Percentiles rank a stretch among this genome's conserved stretches.
Evolutionary conservation across 2,113 vertebrate species (phyloP).

Genomic region (Hystrix cristata): DNA sequence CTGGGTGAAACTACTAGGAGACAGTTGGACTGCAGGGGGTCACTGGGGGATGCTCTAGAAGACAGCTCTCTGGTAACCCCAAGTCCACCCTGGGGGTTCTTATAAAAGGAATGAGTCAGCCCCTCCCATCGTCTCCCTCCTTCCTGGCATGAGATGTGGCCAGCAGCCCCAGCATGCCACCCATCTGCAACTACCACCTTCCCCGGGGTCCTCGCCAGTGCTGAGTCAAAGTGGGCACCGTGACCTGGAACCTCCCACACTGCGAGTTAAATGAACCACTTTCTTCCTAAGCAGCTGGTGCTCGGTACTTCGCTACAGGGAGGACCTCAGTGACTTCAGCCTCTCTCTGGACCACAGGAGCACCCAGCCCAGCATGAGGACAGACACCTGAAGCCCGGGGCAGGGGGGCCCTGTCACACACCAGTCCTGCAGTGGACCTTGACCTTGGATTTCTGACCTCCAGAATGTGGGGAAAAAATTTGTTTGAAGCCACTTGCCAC

Average conservation of each 20-base stretch:
- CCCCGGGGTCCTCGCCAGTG: background rate
- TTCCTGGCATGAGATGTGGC: background rate
- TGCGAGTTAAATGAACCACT: background rate
- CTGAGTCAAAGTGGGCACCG: background rate
- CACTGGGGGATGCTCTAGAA: background rate
- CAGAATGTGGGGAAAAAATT: accelerated
- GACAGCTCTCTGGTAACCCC: background rate
- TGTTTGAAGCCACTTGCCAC: accelerated
- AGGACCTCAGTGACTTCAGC: accelerated
- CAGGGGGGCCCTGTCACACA: background rate
- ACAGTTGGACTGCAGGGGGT: background rate
- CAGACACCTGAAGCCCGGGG: too few species aligned
- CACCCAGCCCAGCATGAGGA: background rate
- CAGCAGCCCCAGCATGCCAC: background rate
- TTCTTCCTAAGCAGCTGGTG: background rate
- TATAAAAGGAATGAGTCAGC: background rate
- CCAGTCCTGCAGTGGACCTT: accelerated
- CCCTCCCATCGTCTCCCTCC: background rate
- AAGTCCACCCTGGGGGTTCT: background rate
- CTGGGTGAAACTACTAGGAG: background rate
- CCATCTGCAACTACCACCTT: background rate
- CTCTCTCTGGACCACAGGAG: accelerated
- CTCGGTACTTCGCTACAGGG: too few species aligned
- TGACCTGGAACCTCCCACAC: background rate
- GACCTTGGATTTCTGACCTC: accelerated